A percentile compares a stretch with the other conserved stretches of the same genome.
These are phyloP conservation scores for Hymenochirus boettgeri DNA, from an alignment of 2,113 vertebrate genomes.

Conservation along the genomic window DNA sequence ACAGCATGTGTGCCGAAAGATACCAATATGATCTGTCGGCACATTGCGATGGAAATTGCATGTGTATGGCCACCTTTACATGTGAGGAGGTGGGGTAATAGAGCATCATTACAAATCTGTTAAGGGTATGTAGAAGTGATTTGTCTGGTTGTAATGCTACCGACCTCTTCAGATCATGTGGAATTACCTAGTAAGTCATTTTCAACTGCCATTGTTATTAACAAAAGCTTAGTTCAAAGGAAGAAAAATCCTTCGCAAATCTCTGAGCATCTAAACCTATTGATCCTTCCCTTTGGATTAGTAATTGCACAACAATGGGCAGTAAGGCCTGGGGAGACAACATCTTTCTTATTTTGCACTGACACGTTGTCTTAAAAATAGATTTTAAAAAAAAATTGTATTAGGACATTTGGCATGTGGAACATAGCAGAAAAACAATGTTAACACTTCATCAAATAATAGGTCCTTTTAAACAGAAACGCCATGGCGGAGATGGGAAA, in stretches of 20 bases:
- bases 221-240: conserved; percentile 32
- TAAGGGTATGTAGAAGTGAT: conserved; percentile 5
- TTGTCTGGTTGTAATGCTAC: conserved; percentile 22
- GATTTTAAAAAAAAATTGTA: conserved; percentile 27
- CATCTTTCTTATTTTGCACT: conserved; percentile 25
- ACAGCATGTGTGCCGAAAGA: too few relatives aligned
- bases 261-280: conserved; percentile 29
- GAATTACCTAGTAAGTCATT: conserved; percentile 32
- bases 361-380: conserved; percentile 28
- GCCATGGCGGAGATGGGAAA: conserved; percentile 8
- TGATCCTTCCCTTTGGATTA: conserved; percentile 32
- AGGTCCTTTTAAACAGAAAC: conserved; percentile 19
- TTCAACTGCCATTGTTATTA: conserved; percentile 35
- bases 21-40: too few relatives aligned
- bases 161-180: conserved; percentile 33
- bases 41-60: neutral
- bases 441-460: conserved; percentile 27
- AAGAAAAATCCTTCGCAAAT: conserved; percentile 20
- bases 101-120: conserved; percentile 24
- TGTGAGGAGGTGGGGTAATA: conserved; percentile 2
- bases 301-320: conserved; percentile 36
- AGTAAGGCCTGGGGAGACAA: conserved; percentile 21
- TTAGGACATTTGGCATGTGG: conserved; percentile 25
- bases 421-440: conserved; percentile 14
- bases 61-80: too few relatives aligned